Base-by-base conservation (phyloP, 2,797 vertebrate genomes). In the Anguilla obscura region DNA sequence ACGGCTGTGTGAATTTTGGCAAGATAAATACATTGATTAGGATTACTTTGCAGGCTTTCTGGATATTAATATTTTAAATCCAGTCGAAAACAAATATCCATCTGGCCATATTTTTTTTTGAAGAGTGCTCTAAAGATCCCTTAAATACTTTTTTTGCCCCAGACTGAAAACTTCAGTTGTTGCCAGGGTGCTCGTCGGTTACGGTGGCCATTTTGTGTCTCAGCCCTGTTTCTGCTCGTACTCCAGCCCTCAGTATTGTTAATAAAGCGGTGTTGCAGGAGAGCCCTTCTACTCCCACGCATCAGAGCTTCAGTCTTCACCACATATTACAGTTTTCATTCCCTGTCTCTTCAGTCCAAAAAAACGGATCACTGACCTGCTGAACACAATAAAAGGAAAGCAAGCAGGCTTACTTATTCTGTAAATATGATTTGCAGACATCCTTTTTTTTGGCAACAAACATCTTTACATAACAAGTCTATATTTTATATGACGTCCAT, bases 11-110 rank as follows among this genome's bases (percentile, higher is more conserved):
- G 71, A 45, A 40, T 45, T 40, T 79, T 16, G 14, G 33, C 7
- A 36, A 36, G 33, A 40, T 79, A 40, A 40, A 40, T 40, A 79
- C 45, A 3, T 40, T 79, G 16, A 79, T 74, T 74, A 69, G 63
- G 63, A 69, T 36, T 30, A 16, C 71, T 76, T 33, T 14, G 5
- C 30, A 33, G 71, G 71, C 27, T 76, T 76, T 36, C 14, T 33
- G 36, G 71, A 76, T 76, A 33, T 76, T 36, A 76, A 36, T 36
- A 76, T 76, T 76, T 76, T 76, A 36, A 76, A 33, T 36, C 71
- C 0, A 76, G 40, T 76, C 71, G 36, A 76, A 76, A 76, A 76
- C 71, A 14, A 76, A 74, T 74, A 74, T 74, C 69, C 69, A 30
- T 36, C 27, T 12, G 33, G 27, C 27, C 27, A 10, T 74, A 33